A percentile compares a stretch with the other conserved stretches of the same genome.
Conservation (phyloP, 2,797 vertebrate genomes). For the Apodemus agrarius region DNA sequence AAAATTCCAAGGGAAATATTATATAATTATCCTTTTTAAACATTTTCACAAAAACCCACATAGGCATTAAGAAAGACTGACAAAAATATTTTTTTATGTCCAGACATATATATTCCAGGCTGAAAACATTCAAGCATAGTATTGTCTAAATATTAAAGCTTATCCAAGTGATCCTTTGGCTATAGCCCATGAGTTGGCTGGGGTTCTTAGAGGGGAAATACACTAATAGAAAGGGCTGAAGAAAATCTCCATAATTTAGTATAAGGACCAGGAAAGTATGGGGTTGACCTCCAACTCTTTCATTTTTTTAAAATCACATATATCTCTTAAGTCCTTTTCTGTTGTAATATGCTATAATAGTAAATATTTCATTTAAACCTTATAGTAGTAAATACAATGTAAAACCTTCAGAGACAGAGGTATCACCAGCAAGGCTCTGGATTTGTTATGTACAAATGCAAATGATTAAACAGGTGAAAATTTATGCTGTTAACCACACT, state of each 20-base stretch:
- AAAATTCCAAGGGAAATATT: conserved; percentile 86
- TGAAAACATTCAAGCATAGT: conserved; percentile 86
- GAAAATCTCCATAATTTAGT: conserved; percentile 50
- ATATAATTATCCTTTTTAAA: conserved; percentile 81
- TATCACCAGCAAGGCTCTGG: background rate
- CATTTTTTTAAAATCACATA: background rate
- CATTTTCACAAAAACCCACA: conserved; percentile 88
- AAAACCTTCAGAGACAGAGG: conserved; percentile 13
- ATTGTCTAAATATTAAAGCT: conserved; percentile 78
- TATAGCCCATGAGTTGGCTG: conserved; percentile 67
- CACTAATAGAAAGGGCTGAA: conserved; percentile 59
- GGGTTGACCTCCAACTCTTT: background rate
- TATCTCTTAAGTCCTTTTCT: conserved; percentile 14
- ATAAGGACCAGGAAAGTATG: background rate
- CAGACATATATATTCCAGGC: conserved; percentile 80
- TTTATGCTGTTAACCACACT: background rate
- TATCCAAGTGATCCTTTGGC: conserved; percentile 79
- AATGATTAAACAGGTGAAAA: background rate
- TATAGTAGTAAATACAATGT: background rate
- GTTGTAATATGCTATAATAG: conserved; percentile 38
- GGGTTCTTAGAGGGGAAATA: conserved; percentile 68
- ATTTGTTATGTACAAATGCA: conserved; percentile 20
- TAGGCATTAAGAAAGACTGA: conserved; percentile 86
- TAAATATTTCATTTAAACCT: conserved; percentile 48
- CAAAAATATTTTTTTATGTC: conserved; percentile 85